phyloP scores from a whole-genome alignment of 2,113 vertebrate species.

The Catharus fuscescens region DNA sequence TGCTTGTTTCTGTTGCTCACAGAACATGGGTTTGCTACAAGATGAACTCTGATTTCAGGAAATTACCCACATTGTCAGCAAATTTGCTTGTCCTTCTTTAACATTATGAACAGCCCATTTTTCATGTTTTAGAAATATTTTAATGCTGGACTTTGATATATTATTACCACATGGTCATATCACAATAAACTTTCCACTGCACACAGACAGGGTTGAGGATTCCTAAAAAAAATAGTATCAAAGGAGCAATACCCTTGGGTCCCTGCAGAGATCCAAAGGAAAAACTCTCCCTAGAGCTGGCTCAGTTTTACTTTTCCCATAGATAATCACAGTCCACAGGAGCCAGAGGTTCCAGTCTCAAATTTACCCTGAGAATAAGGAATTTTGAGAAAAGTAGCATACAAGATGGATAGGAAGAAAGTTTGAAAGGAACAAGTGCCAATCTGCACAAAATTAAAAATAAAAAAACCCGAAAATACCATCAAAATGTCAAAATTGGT shows the following conservation, averaged over 20 bases:
- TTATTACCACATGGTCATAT: conserved; percentile 62
- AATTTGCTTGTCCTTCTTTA: conserved; percentile 50
- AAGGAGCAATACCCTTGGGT: conserved; percentile 51
- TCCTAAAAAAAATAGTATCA: conserved; percentile 65
- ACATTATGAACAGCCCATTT: conserved; percentile 37
- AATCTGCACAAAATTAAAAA: not conserved
- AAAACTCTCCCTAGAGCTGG: conserved; percentile 63
- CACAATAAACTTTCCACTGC: conserved; percentile 59
- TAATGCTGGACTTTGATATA: conserved; percentile 67
- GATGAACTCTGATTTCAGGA: conserved; percentile 64
- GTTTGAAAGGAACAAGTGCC: not conserved
- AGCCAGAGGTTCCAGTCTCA: conserved; percentile 54
- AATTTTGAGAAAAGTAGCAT: not conserved
- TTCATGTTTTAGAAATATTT: conserved; percentile 63
- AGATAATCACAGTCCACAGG: conserved; percentile 50
- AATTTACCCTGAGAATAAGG: conserved; percentile 31
- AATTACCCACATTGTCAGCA: conserved; percentile 60
- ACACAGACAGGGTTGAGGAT: conserved; percentile 16
- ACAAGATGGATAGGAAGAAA: accelerated
- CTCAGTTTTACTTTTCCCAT: conserved; percentile 73
- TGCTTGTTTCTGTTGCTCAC: conserved; percentile 52
- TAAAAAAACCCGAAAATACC: not conserved
- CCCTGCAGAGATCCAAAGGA: conserved; percentile 64
- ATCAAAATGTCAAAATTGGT: not conserved
- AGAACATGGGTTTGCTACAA: conserved; percentile 2